A percentile compares a stretch with the other conserved stretches of the same genome.
Evolutionary conservation across 2,888 invertebrate species (phyloP).

Genomic region (Cheiracanthium punctorium): DNA sequence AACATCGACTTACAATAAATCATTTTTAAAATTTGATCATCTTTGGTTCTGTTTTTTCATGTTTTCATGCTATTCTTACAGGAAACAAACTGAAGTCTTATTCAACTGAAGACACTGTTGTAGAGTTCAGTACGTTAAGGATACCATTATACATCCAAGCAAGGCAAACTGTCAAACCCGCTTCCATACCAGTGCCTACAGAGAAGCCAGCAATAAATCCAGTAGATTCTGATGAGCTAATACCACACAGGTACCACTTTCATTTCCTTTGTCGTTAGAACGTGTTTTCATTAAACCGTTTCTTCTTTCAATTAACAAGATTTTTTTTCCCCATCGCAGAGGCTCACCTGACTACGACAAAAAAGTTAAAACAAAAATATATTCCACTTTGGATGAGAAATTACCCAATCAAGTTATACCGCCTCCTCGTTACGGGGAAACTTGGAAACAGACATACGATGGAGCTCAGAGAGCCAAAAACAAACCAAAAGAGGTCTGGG

Average conservation of each 20-base stretch:
- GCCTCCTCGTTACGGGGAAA: slow-evolving; percentile 22
- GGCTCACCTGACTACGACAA: slow-evolving; percentile 31
- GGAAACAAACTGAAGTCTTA: slow-evolving; percentile 38
- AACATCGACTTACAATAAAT: too few species aligned
- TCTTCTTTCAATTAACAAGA: not conserved
- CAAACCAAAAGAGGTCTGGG: slow-evolving; percentile 48
- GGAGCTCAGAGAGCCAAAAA: slow-evolving; percentile 47
- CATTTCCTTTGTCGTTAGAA: too few species aligned
- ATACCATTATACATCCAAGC: slow-evolving; percentile 43
- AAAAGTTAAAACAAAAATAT: slow-evolving; percentile 24
- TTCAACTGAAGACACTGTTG: slow-evolving; percentile 47
- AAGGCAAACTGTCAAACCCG: slow-evolving; percentile 28
- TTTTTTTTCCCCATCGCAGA: not conserved
- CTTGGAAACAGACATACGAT: slow-evolving; percentile 51
- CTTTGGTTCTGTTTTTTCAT: too few species aligned
- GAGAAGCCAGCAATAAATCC: slow-evolving; percentile 16
- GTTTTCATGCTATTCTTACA: slow-evolving; percentile 19
- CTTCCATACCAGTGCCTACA: slow-evolving; percentile 1
- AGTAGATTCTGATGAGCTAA: slow-evolving; percentile 55
- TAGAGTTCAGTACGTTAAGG: slow-evolving; percentile 38
- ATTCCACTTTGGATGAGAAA: slow-evolving; percentile 37
- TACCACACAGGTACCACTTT: slow-evolving; percentile 35
- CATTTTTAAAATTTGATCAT: too few species aligned
- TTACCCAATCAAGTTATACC: slow-evolving; percentile 36
- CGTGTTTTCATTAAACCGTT: too few species aligned